Evolutionary conservation across 2,888 invertebrate species (phyloP).

Genomic region (Drosophila suboccidentalis): DNA sequence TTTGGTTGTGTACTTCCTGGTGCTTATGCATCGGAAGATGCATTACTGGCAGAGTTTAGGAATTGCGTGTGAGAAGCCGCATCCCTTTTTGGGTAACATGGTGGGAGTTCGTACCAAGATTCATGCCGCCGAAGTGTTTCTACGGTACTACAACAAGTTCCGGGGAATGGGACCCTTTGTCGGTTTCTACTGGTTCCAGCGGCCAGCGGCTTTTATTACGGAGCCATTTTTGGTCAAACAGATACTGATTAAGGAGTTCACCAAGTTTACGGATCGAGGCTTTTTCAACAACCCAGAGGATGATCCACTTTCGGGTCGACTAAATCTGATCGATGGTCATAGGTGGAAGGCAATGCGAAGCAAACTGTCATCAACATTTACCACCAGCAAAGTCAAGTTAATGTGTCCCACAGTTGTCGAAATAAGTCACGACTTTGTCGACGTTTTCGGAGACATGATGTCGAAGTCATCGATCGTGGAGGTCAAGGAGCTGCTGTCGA

Average conservation of each 20-base stretch:
- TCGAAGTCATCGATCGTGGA: conserved; percentile 64
- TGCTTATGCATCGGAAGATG: conserved; percentile 28
- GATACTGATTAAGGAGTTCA: conserved; percentile 79
- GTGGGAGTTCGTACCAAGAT: conserved; percentile 22
- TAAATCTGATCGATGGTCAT: conserved; percentile 83
- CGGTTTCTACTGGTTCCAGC: conserved; percentile 76
- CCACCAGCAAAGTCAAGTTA: conserved; percentile 86
- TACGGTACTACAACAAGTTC: conserved; percentile 56
- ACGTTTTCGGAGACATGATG: conserved; percentile 51
- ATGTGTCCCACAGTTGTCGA: conserved; percentile 84
- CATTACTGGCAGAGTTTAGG: conserved; percentile 48
- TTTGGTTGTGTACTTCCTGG: conserved; percentile 33
- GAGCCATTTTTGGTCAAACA: conserved; percentile 63
- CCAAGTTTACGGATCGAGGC: conserved; percentile 83
- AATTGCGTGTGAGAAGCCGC: conserved; percentile 57
- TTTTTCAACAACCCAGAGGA: conserved; percentile 78
- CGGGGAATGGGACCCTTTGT: conserved; percentile 56
- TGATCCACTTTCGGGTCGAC: conserved; percentile 83
- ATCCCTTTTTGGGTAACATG: conserved; percentile 58
- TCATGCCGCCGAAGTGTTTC: conserved; percentile 35
- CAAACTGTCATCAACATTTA: conserved; percentile 86
- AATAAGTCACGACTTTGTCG: conserved; percentile 57
- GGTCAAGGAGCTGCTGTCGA: conserved; percentile 71
- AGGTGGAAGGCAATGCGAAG: conserved; percentile 85
- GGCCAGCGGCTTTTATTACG: conserved; percentile 61